Evolutionary conservation across 2,113 vertebrate species (phyloP), one percentile per base, ranked within the genome.

Genomic region (Menidia beryllina): DNA sequence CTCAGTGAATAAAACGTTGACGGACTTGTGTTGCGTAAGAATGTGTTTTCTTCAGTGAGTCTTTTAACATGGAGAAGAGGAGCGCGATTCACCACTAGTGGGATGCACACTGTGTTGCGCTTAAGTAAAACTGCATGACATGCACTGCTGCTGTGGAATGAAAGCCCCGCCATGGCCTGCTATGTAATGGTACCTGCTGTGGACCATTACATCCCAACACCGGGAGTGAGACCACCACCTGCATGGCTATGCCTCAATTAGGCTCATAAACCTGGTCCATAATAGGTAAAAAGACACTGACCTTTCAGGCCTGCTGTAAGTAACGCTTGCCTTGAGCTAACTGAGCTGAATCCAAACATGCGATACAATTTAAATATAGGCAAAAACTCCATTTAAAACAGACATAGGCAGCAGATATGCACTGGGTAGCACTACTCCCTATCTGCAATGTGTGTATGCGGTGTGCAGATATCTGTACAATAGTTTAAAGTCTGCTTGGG

Each of bases 401-500:
- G 26, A 70, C 59, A 75, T 77, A 25, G 81, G 71, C 85, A 59
- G 47, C 30, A 56, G 49, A 52, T 75, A 72, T 65, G 43, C 48
- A 66, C 58, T 39, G 78, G 51, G 45, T 70, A 72, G 73, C 52
- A 81, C 87, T 86, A 74, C 41, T 23, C 70, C 78, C 74, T 70
- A 15, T 67, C 73, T 53, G 66, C 81, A 86, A 76, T 30, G 65
- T 84, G 74, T 63, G 80, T 64, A 66, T 83, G 79, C 47, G 63
- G 51, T 68, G 71, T 43, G 62, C 49, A 70, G 72, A 87, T 85
- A 82, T 82, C 49, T 74, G 70, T 86, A 84, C 78, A 84, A 74
- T 86, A 77, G 81, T 77, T 83, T 71, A 79, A 85, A 90, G 81
- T 65, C 70, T 84, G 88, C 86, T 88, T 68, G 77, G 85, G 86